A percentile compares a stretch with the other conserved stretches of the same genome.
These are phyloP conservation scores for Alcedo atthis DNA, from an alignment of 2,797 vertebrate genomes.

Conservation along the genomic window DNA sequence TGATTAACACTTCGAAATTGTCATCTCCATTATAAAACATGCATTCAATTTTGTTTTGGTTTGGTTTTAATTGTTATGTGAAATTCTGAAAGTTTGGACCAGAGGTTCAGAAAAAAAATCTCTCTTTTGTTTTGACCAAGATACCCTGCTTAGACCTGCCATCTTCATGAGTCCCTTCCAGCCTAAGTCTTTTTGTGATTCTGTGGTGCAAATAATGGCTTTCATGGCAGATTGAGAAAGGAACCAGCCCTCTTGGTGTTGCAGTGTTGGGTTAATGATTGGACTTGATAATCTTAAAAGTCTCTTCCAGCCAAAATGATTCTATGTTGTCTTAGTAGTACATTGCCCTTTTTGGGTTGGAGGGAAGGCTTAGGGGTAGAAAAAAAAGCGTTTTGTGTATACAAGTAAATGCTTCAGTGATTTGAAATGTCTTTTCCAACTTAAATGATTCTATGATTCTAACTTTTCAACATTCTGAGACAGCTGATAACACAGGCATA, in stretches of 20 bases:
- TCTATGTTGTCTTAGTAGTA: neutral
- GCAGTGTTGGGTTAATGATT: neutral
- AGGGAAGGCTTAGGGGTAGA: neutral
- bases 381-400: neutral
- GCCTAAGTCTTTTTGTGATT: neutral
- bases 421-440: neutral
- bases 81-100: neutral
- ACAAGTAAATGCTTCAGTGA: neutral
- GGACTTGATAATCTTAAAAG: neutral
- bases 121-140: neutral
- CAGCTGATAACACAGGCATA: rapidly evolving
- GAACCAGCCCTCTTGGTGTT: neutral
- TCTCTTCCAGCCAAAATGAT: neutral
- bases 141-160: neutral
- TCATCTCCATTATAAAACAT: neutral
- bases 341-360: neutral
- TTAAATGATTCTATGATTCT: neutral
- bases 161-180: neutral
- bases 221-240: neutral
- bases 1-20: neutral
- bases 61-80: neutral
- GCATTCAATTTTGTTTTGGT: neutral
- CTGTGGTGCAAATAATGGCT: neutral
- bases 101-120: neutral
- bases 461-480: neutral